Evolutionary conservation across 2,113 vertebrate species (phyloP).

Genomic region (Peucedramus taeniatus): DNA sequence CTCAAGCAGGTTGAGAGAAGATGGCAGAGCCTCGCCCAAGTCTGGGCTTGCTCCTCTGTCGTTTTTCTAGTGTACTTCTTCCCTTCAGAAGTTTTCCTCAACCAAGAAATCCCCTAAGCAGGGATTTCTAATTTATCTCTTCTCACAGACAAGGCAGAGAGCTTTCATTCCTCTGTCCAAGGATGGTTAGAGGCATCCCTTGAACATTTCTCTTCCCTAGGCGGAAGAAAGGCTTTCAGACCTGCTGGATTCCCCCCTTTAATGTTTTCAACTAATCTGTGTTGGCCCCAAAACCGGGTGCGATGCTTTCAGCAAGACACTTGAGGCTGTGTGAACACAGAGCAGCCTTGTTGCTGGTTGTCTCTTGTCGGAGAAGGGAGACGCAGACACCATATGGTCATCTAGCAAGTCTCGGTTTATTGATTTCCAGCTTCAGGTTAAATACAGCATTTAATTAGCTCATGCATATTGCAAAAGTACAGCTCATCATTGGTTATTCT

Average conservation of each 20-base stretch:
- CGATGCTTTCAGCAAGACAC: background rate
- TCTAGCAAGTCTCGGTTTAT: no score
- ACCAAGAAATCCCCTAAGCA: background rate
- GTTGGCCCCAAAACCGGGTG: background rate
- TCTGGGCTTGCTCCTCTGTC: background rate
- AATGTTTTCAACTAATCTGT: background rate
- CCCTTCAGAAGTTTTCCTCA: background rate
- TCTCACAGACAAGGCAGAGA: background rate
- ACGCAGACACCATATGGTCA: no score
- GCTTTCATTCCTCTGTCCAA: background rate
- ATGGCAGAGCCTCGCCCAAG: background rate
- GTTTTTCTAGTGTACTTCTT: background rate
- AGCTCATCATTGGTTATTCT: no score
- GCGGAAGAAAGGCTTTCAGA: background rate
- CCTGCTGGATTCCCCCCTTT: background rate
- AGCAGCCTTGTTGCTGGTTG: background rate
- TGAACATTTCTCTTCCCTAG: background rate
- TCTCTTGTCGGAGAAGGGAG: no score
- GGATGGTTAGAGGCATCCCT: background rate
- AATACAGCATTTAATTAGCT: no score
- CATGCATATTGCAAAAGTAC: no score
- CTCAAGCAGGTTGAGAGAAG: background rate
- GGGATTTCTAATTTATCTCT: background rate
- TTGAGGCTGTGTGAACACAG: background rate
- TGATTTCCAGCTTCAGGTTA: no score